Evolutionary conservation across 2,797 vertebrate species (phyloP), one percentile per base, ranked within the genome.

Genomic region (Danio albolineatus): DNA sequence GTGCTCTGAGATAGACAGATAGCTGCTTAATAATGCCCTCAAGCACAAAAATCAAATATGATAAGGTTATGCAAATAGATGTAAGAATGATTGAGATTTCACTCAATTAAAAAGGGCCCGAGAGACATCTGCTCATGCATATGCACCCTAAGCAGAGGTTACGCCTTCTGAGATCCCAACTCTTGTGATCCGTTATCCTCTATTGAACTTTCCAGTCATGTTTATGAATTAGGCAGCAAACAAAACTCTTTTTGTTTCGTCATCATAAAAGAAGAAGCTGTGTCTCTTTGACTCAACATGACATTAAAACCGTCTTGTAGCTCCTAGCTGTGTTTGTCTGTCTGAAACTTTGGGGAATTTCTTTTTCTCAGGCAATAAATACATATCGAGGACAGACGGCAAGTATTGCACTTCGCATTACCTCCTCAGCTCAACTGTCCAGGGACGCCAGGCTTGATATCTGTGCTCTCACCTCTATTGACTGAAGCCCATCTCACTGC

Each of bases 21-120:
- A 48, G 62, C 71, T 87, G 74, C 36, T 65, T 85, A 86, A 88
- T 88, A 85, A 86, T 85, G 80, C 85, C 85, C 83, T 66, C 69
- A 61, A 73, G 85, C 85, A 76, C 54, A 73, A 69, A 82, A 84
- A 85, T 85, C 78, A 86, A 86, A 85, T 74, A 83, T 72, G 75
- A 86, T 81, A 82, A 85, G 66, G 72, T 81, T 82, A 85, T 88
- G 87, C 87, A 83, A 86, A 88, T 86, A 76, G 53, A 81, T 83
- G 62, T 78, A 66, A 51, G 46, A 74, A 73, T 85, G 79, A 86
- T 85, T 86, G 85, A 88, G 81, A 86, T 86, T 88, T 85, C 70
- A 84, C 80, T 54, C 78, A 81, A 87, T 87, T 85, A 88, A 85
- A 83, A 76, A 85, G 84, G 80, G 77, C 80, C 87, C 54, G 48